These are phyloP conservation scores for Psococerastis gibbosa DNA, from an alignment of 2,888 invertebrate genomes.

Conservation along the genomic window DNA sequence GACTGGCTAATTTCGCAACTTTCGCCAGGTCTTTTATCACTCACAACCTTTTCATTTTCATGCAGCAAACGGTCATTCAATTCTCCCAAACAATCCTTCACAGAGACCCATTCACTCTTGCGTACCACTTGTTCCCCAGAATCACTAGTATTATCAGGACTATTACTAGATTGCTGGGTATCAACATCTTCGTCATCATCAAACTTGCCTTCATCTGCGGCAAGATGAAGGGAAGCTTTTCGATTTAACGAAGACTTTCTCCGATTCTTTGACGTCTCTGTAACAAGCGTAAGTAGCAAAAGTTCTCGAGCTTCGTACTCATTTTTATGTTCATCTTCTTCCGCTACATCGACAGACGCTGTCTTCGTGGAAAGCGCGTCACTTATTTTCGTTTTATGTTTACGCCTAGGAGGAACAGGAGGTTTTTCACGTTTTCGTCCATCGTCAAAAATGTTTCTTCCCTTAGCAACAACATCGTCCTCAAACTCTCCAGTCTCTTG, in stretches of 20 bases:
- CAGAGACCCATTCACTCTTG: background rate
- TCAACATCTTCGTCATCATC: background rate
- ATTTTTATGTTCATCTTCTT: background rate
- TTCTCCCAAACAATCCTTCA: no score
- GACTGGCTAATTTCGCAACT: no score
- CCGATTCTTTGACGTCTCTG: constrained; percentile 2
- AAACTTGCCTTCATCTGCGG: background rate
- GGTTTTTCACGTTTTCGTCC: background rate
- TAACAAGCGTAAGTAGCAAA: background rate
- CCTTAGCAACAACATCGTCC: background rate
- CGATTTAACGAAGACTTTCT: constrained; percentile 1
- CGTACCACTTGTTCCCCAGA: background rate
- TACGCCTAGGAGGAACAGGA: constrained; percentile 3
- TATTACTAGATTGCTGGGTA: background rate
- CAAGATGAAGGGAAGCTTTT: background rate
- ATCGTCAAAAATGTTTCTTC: constrained; percentile 1
- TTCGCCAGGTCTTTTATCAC: no score
- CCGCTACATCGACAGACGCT: background rate
- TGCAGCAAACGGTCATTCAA: no score
- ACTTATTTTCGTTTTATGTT: background rate
- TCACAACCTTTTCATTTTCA: no score
- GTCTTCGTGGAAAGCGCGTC: background rate
- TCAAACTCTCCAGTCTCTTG: background rate
- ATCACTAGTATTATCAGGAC: no score
- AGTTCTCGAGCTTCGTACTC: background rate